A percentile compares a stretch with the other conserved stretches of the same genome.
Conservation (phyloP, 2,888 invertebrate genomes). For the Xestoiulus laeticollis region DNA sequence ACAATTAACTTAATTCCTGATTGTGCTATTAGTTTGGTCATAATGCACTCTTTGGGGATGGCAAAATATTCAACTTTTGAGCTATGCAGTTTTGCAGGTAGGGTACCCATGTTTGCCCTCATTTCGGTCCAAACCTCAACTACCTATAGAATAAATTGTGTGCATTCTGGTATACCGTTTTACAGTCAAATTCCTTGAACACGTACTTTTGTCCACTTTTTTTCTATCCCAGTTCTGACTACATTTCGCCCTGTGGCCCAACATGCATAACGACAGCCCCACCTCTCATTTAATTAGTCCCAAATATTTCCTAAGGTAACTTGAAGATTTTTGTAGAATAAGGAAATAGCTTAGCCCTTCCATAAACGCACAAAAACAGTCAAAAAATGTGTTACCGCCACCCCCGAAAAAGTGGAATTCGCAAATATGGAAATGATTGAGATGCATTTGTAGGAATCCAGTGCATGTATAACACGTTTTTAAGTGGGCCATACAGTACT, state of each 20-base stretch:
- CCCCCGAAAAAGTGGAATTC: not conserved
- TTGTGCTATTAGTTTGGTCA: not conserved
- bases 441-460: not conserved
- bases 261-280: not conserved
- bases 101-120: not conserved
- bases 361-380: not conserved
- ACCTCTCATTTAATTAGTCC: not conserved
- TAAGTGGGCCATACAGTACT: not conserved
- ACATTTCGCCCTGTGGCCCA: not conserved
- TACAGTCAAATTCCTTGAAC: not conserved
- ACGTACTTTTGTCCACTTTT: not conserved
- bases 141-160: not conserved
- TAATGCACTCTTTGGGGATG: not conserved
- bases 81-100: not conserved
- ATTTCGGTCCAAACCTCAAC: constrained; percentile 10
- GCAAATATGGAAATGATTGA: not conserved
- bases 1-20: not conserved
- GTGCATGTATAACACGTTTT: constrained; percentile 7
- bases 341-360: not conserved
- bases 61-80: not conserved
- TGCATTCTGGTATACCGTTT: not conserved
- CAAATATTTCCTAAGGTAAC: not conserved
- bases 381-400: not conserved
- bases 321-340: not conserved
- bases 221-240: not conserved